Base-by-base conservation (phyloP, 1,140 invertebrate species). In the Achatina immaculata region DNA sequence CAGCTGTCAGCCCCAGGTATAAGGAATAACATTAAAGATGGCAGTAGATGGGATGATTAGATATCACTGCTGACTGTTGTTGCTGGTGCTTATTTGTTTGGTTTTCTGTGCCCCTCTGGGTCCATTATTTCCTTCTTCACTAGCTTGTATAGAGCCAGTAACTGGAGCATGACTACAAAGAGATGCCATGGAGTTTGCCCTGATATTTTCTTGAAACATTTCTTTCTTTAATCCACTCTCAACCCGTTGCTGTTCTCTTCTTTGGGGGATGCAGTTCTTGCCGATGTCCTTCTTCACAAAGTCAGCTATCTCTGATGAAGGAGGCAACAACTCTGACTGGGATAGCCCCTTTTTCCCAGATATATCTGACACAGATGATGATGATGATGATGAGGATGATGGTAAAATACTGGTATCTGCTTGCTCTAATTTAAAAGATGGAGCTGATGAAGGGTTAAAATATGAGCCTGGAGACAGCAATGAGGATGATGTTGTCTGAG, bases 291-390 rank as follows among this genome's bases (percentile, higher is more conserved):
- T 58, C 68, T 74, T 72, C 31, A 82, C 81, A 24, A 75, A 66
- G 42, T 69, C n/a, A n/a, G n/a, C 77, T n/a, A 79, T 69, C 28
- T 79, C 71, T 4, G 77, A 79, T n/a, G 24, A 34, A 48, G 77
- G 77, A 45, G 77, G 77, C 4, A 66, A 66, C n/a, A 79, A 66
- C 31, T 79, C 77, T 14, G 21, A 16, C 48, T 79, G 77, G 36
- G 62, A 71, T 14, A n/a, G n/a, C 1, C 45, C 9, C 16, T 40
- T 43, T 51, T 79, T 79, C 1, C 19, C 34, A 38, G 34, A 7
- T n/a, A n/a, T n/a, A n/a, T n/a, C n/a, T n/a, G n/a, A n/a, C n/a
- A n/a, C n/a, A 11, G 62, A 28, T 16, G 66, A 66, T n/a, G 31
- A 43, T n/a, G 42, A 1, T 36, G 77, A 16, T 6, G 43, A 0